These are phyloP conservation scores for Dinoponera quadriceps DNA, from an alignment of 1,140 invertebrate genomes.

Conservation along the genomic window DNA sequence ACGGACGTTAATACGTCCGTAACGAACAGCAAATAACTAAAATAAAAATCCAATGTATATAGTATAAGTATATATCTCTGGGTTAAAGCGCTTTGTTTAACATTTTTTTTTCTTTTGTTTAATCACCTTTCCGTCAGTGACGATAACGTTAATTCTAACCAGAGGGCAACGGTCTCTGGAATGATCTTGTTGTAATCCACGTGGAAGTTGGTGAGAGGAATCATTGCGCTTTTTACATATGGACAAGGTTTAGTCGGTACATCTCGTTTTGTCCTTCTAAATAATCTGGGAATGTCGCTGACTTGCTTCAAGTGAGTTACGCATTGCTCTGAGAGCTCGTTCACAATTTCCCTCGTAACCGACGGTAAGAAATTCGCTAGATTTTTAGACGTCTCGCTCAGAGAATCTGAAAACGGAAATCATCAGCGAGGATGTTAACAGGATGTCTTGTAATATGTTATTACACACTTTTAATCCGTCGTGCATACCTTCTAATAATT, in stretches of 20 bases:
- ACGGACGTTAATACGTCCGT: conserved; percentile 96
- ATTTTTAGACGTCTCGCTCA: conserved; percentile 84
- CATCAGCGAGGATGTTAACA: not conserved
- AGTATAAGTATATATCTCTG: conserved; percentile 6
- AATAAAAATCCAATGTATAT: conserved; percentile 76
- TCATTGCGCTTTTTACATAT: conserved; percentile 91
- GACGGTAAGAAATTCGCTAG: conserved; percentile 85
- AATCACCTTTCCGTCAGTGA: conserved; percentile 90
- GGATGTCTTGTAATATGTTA: conserved; percentile 21
- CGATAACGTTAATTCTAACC: conserved; percentile 87
- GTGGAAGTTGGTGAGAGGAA: conserved; percentile 88
- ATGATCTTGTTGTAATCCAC: conserved; percentile 86
- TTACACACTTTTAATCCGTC: not conserved
- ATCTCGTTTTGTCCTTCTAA: conserved; percentile 96
- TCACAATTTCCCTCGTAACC: conserved; percentile 87
- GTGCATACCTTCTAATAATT: conserved; percentile 74
- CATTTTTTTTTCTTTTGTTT: conserved; percentile 13
- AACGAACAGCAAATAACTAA: conserved; percentile 92
- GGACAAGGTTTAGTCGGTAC: conserved; percentile 91
- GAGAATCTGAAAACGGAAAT: conserved; percentile 80
- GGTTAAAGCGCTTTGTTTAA: not conserved
- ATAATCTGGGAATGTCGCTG: conserved; percentile 96
- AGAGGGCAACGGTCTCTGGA: conserved; percentile 85
- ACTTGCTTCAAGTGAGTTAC: conserved; percentile 90
- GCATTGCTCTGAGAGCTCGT: conserved; percentile 87